phyloP scores from a whole-genome alignment of 2,888 invertebrate genomes.

The Parnassius glacialis region DNA sequence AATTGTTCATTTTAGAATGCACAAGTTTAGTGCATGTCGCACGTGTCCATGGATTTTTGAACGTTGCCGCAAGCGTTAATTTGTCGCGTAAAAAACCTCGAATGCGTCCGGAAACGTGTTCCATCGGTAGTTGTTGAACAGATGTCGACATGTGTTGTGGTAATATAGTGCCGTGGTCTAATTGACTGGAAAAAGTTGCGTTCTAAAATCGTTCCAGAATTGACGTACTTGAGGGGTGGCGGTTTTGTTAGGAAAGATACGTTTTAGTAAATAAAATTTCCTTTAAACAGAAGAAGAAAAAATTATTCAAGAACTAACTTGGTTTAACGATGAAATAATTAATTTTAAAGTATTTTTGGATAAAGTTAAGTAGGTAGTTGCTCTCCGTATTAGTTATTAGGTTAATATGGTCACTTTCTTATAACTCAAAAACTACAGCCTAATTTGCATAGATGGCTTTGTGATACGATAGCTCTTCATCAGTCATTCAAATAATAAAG shows the following conservation, averaged over 20 bases:
- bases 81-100: conserved; percentile 64
- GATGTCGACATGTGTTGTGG: conserved; percentile 75
- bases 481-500: no score
- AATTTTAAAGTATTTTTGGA: no score
- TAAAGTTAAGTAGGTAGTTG: no score
- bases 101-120: conserved; percentile 68
- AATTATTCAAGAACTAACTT: no score
- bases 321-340: no score
- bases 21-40: conserved; percentile 41
- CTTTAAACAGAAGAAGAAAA: no score
- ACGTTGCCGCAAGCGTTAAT: conserved; percentile 59
- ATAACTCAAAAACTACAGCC: no score
- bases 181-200: conserved; percentile 66
- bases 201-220: conserved; percentile 2
- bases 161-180: conserved; percentile 53
- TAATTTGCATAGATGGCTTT: no score
- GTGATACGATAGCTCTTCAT: no score
- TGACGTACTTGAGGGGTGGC: conserved; percentile 26
- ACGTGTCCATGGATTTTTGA: conserved; percentile 48
- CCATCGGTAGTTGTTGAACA: conserved; percentile 71
- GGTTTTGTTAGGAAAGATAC: not conserved
- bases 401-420: no score
- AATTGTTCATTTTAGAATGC: conserved; percentile 39
- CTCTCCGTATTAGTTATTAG: no score
- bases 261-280: no score